phyloP scores from a whole-genome alignment of 2,113 vertebrate species.

The Pachypanchax playfairii region DNA sequence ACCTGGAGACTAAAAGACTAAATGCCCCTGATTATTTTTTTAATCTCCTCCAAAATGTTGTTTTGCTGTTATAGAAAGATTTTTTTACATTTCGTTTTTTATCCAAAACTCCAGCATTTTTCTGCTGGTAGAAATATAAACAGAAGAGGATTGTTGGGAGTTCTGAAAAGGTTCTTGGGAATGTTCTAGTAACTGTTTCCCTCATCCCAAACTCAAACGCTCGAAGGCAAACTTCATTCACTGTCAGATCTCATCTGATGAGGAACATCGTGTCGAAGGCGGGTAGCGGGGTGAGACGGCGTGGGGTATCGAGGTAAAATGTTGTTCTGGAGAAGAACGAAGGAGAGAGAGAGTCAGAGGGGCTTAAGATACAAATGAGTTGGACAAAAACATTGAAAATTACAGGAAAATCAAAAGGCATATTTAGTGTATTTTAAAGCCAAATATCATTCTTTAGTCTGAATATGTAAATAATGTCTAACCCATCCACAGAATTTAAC shows the following conservation, averaged over 20 bases:
- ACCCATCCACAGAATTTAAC: too few species aligned
- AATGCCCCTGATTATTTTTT: slow-evolving; percentile 62
- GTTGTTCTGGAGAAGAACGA: slow-evolving; percentile 35
- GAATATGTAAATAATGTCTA: too few species aligned
- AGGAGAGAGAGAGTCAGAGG: slow-evolving; percentile 19
- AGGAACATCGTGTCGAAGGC: slow-evolving; percentile 29
- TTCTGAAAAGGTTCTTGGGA: slow-evolving; percentile 23
- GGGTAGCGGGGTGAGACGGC: slow-evolving; percentile 26
- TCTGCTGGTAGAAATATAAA: slow-evolving; percentile 58
- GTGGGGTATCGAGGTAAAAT: slow-evolving; percentile 41
- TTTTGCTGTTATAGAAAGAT: slow-evolving; percentile 34
- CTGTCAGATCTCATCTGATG: slow-evolving; percentile 37
- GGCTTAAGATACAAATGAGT: neutral
- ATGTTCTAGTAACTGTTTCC: slow-evolving; percentile 25
- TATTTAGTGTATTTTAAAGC: neutral
- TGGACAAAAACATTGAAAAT: neutral
- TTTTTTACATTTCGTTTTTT: slow-evolving; percentile 6
- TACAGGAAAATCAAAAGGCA: neutral
- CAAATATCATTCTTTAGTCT: neutral
- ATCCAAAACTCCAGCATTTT: slow-evolving; percentile 33
- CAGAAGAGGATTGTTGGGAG: slow-evolving; percentile 49
- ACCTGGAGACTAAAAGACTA: slow-evolving; percentile 74
- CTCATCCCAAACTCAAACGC: slow-evolving; percentile 18
- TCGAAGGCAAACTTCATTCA: slow-evolving; percentile 32
- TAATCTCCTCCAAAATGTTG: slow-evolving; percentile 67